Conservation (phyloP, 1,140 invertebrate genomes). For the Zaprionus africanus region DNA sequence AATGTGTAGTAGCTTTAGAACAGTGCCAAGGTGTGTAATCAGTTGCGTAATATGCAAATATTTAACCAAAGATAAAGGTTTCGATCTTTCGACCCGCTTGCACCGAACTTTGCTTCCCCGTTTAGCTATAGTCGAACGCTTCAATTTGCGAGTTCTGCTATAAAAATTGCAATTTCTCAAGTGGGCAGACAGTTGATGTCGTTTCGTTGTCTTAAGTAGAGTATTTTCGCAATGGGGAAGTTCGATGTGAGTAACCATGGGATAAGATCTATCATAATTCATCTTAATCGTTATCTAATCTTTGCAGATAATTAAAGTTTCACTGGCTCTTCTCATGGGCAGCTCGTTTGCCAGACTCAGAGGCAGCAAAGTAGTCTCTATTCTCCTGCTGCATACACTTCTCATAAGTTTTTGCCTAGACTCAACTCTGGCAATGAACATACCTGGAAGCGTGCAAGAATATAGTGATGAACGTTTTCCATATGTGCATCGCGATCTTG, state of each 20-base stretch:
- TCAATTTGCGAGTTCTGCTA: constrained; percentile 30
- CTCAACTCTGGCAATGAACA: not conserved
- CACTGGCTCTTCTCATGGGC: not conserved
- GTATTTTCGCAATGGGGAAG: constrained; percentile 9
- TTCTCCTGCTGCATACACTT: not conserved
- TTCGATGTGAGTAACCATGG: constrained; percentile 11
- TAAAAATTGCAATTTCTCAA: constrained; percentile 39
- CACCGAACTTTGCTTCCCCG: not conserved
- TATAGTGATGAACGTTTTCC: too few species aligned
- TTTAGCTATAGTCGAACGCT: constrained; percentile 42
- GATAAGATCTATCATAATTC: not conserved
- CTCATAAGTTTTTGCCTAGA: not conserved
- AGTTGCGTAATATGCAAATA: not conserved
- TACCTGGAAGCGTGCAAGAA: too few species aligned
- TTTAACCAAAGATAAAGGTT: not conserved
- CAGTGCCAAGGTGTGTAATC: not conserved
- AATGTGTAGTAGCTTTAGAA: not conserved
- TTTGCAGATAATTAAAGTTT: constrained; percentile 9
- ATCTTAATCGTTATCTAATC: not conserved
- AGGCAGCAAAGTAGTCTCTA: not conserved
- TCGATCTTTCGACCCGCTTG: not conserved
- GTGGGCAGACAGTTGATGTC: constrained; percentile 12
- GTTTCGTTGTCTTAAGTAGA: constrained; percentile 13
- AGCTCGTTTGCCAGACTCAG: not conserved
- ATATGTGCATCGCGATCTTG: too few species aligned